Base-by-base conservation (phyloP, 2,113 vertebrate genomes). In the Scalopus aquaticus region DNA sequence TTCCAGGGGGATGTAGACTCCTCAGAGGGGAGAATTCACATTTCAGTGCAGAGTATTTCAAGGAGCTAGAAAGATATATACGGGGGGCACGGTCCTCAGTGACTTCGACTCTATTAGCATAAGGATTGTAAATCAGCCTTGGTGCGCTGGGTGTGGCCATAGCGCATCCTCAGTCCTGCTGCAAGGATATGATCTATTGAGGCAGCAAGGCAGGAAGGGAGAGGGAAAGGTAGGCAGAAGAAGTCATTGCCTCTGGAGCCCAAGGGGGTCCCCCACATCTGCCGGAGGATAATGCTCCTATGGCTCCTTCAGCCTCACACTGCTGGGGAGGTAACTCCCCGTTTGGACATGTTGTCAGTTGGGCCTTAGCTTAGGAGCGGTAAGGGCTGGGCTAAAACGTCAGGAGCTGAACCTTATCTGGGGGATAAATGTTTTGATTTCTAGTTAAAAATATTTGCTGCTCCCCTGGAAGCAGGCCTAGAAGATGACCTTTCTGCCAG, bases 241-340 rank as follows among this genome's bases (percentile, higher is more conserved):
- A 44, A 54, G 30, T 1, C 28, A 6, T 20, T 13, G 30, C 22
- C 49, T 78, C 69, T 13, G 56, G 39, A 64, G 51, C 56, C 10
- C 3, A 4, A 30, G 73, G 11, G 26, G 20, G 26, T 0, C 8
- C 4, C 3, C 30, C 77, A 2, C 22, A 1, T 16, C n/a, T 26
- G 30, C 62, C 67, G 60, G 42, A 51, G 67, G 32, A 11, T 7
- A 26, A 0, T 4, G 0, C 37, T 7, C 9, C 3, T 9, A 9
- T 4, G 39, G 30, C 2, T 11, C 4, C 0, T 7, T 10, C 15
- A 44, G 16, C 6, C 60, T 30, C 10, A 1, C 11, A 1, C 6
- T 11, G 2, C 26, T 16, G 17, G 70, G 24, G 15, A 37, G 78
- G 77, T 24, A 49, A 26, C 20, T 30, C n/a, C 11, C 32, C 24